These are phyloP conservation scores for Drosophila nasuta DNA, from an alignment of 1,140 invertebrate genomes.

Conservation along the genomic window DNA sequence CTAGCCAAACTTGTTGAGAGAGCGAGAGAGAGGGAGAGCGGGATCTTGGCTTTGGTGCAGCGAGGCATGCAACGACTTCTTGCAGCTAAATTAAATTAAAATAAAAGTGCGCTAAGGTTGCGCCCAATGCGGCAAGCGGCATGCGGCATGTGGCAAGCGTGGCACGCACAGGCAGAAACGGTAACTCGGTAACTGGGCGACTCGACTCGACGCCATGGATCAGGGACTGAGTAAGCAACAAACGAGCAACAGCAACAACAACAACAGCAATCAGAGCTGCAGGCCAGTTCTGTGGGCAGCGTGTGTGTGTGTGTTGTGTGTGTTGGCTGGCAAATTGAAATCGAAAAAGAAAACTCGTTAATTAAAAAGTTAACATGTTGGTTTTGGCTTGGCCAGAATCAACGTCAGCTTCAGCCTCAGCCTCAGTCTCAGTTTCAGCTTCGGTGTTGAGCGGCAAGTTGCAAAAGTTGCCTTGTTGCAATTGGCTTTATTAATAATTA, in stretches of 20 bases:
- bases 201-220: constrained; percentile 2
- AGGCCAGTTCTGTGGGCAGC: constrained; percentile 71
- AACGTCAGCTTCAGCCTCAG: constrained; percentile 9
- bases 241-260: constrained; percentile 8
- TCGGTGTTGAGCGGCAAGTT: constrained; percentile 12
- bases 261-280: constrained; percentile 20
- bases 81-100: constrained; percentile 78
- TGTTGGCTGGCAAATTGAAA: constrained; percentile 82
- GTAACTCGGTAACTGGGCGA: constrained; percentile 36
- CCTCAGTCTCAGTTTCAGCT: too few species aligned
- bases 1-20: constrained; percentile 51
- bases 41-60: constrained; percentile 15
- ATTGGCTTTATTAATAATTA: constrained; percentile 78
- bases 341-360: constrained; percentile 85
- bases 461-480: constrained; percentile 42
- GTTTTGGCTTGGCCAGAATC: constrained; percentile 28
- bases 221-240: constrained; percentile 10
- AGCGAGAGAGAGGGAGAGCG: constrained; percentile 9
- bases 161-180: constrained; percentile 1
- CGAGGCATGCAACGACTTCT: constrained; percentile 63
- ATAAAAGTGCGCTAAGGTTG: constrained; percentile 74
- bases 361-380: constrained; percentile 84
- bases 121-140: constrained; percentile 29
- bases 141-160: constrained; percentile 3
- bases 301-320: constrained; percentile 18